A percentile compares a stretch with the other conserved stretches of the same genome.
phyloP scores from a whole-genome alignment of 2,113 vertebrate genomes.

The Casuarius casuarius region DNA sequence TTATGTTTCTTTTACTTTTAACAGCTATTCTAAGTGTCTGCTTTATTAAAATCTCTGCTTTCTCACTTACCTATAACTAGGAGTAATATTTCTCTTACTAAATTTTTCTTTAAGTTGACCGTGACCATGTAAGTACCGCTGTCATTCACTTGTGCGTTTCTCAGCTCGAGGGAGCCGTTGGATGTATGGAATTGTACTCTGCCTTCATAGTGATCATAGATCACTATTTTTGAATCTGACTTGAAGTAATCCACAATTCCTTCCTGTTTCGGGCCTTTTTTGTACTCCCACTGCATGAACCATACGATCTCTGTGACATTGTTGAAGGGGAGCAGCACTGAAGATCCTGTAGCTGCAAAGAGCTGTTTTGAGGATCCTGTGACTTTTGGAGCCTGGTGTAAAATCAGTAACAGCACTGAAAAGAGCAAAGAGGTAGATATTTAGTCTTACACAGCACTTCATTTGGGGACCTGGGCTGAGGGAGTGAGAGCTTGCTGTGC shows the following conservation, averaged over 20 bases:
- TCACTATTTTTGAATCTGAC: not conserved
- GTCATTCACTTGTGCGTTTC: not conserved
- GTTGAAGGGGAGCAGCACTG: not conserved
- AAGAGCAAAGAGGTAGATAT: not conserved
- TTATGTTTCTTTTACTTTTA: too few relatives aligned
- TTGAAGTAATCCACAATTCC: not conserved
- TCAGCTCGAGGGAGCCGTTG: not conserved
- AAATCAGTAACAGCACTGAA: not conserved
- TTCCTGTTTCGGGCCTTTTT: not conserved
- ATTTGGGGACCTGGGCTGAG: not conserved
- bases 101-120: not conserved
- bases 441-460: not conserved
- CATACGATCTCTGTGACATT: not conserved
- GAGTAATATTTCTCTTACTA: not conserved
- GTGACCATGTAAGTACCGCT: not conserved
- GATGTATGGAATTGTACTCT: not conserved
- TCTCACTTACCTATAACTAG: not conserved
- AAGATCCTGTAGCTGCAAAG: not conserved
- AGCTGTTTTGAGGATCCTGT: not conserved
- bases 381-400: not conserved
- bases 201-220: not conserved
- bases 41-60: not conserved
- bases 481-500: not conserved
- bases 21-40: not conserved
- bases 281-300: not conserved